Base-by-base conservation (phyloP, 2,888 invertebrate genomes). In the Polymixis lichenea region DNA sequence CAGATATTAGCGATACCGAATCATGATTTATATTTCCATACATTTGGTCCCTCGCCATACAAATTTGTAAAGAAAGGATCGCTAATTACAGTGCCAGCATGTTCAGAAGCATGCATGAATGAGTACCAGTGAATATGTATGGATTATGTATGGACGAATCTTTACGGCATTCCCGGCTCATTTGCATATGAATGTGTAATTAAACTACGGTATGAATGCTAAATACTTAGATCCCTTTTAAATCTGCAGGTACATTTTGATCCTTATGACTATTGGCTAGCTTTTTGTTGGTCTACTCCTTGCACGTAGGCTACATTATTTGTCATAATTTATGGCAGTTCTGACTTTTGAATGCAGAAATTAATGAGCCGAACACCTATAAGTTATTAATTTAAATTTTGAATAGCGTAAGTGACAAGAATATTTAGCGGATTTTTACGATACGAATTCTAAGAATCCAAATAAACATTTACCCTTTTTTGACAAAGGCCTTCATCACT, bases 131-230 rank as follows among this genome's bases (percentile, higher is more conserved):
- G 91, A 91, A 92, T 92, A 90, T 94, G 86, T 83, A 81, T 75
- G 80, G 73, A 72, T 81, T 80, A 88, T 87, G 87, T 87, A 92
- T 89, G 94, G 92, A 93, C 93, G 93, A 94, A 95, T 95, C 94
- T 94, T 95, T 95, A 93, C 93, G 92, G 93, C 93, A 92, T 93
- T 94, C 93, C 92, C 91, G 90, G 91, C 91, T 93, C 89, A 96
- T 96, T 96, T 95, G 93, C 96, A 96, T 96, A 95, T 96, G 95
- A 96, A 96, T 96, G 93, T 95, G 94, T 96, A 96, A 96, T 96
- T 96, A 96, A 95, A 95, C 92, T 93, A 92, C 93, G 93, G 87
- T 91, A 93, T 93, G 94, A 95, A 94, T 94, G 92, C 91, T 91
- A 92, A 93, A 94, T 91, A 92, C 89, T 90, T 73, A 90, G 89